Conservation (phyloP, 2,888 invertebrate genomes). For the Oxycera nigricornis region DNA sequence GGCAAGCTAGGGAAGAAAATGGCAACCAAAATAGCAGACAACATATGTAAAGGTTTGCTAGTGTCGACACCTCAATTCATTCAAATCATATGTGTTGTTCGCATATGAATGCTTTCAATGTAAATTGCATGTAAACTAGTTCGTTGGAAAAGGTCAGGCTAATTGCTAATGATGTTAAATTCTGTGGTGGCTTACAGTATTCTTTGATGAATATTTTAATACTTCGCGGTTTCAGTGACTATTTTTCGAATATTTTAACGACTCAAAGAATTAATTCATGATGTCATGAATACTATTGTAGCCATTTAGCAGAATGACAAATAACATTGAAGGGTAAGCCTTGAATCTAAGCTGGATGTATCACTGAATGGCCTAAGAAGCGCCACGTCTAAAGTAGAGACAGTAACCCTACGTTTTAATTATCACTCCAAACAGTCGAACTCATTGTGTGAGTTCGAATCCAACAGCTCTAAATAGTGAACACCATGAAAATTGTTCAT, state of each 20-base stretch:
- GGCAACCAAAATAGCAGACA: not conserved
- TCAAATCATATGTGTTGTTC: slow-evolving; percentile 9
- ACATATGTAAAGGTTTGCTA: slow-evolving; percentile 2
- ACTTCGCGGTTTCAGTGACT: slow-evolving; percentile 44
- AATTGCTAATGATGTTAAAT: slow-evolving; percentile 27
- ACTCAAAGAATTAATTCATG: slow-evolving; percentile 41
- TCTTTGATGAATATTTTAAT: slow-evolving; percentile 38
- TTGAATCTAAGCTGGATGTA: too few relatives aligned
- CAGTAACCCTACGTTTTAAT: too few relatives aligned
- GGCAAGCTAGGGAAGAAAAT: slow-evolving; percentile 10
- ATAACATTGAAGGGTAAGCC: too few relatives aligned
- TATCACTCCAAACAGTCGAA: too few relatives aligned
- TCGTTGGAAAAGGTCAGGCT: not conserved
- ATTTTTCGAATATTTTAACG: slow-evolving; percentile 43
- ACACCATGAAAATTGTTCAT: too few relatives aligned
- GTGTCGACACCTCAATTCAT: slow-evolving; percentile 12
- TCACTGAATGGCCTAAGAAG: too few relatives aligned
- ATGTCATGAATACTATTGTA: slow-evolving; percentile 35
- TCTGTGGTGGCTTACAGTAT: not conserved
- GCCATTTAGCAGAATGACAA: too few relatives aligned
- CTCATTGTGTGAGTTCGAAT: too few relatives aligned
- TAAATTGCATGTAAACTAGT: slow-evolving; percentile 15
- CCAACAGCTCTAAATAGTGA: too few relatives aligned
- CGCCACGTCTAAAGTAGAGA: too few relatives aligned
- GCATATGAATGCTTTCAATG: slow-evolving; percentile 2